Base-by-base conservation (phyloP, 2,797 vertebrate species). In the Chrysocyon brachyurus region DNA sequence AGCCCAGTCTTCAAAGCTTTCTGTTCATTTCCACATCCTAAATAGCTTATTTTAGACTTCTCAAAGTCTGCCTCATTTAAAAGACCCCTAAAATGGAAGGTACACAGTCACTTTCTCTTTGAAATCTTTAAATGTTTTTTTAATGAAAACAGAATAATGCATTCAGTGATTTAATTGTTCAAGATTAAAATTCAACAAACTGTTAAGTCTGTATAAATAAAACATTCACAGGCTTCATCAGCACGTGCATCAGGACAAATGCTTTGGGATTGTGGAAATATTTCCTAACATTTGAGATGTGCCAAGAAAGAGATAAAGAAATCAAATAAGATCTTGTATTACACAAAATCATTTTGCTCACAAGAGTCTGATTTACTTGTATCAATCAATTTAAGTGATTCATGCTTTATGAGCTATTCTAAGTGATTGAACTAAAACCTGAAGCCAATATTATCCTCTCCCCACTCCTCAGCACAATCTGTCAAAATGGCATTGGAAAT, bases 371-470 rank as follows among this genome's bases (percentile, higher is more conserved):
- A 97, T 95, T 87, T 96, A 95, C 88, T 73, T 97, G 84, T 92
- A 97, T 97, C 87, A 97, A 90, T 96, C 91, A 73, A 78, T 93
- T 92, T 97, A 73, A 90, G 46, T 89, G 94, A 97, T 40, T 94
- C 1, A 26, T 36, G 92, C 94, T 98, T 97, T 91, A 93, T 28
- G 78, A 95, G 10, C 88, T 90, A 40, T 94, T 77, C 96, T 97
- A 95, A 94, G 87, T 96, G 90, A 82, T 73, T 95, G 56, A 96
- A 91, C 87, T 94, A 83, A 96, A 96, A 94, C 40, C 33, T 95
- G 59, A 57, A 16, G 1, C 26, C 31, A 90, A 31, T 81, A 81
- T 89, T 95, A 96, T 96, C 54, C 56, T 95, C 73, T 84, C 87
- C 91, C 82, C 54, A 70, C 14, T 46, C 77, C 52, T 89, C 90